These are phyloP conservation scores for Botrylloides violaceus DNA, from an alignment of 23 tunicate genomes.

Conservation along the genomic window DNA sequence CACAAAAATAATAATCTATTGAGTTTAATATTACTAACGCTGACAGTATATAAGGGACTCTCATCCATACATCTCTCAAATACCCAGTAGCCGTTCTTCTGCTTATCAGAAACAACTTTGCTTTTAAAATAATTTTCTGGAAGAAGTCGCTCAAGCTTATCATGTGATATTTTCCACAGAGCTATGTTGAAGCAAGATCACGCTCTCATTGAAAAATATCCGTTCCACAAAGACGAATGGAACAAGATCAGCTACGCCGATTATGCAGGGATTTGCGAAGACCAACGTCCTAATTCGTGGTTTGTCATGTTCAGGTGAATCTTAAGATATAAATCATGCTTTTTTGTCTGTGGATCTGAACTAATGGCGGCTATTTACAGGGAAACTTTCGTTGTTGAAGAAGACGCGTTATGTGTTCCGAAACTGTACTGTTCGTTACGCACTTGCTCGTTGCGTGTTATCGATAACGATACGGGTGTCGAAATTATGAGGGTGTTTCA, in stretches of 20 bases:
- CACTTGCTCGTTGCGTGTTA: conserved; percentile 51
- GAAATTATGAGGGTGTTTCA: conserved; percentile 71
- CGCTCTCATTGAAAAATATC: conserved; percentile 31
- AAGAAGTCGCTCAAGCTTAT: too few relatives aligned
- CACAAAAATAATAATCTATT: too few relatives aligned
- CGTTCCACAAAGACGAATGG: conserved; percentile 76
- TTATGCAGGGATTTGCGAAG: conserved; percentile 52
- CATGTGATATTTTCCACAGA: conserved; percentile 34
- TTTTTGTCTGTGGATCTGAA: neutral
- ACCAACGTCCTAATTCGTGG: conserved; percentile 66
- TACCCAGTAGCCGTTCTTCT: too few relatives aligned
- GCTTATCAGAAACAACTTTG: too few relatives aligned
- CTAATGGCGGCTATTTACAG: conserved; percentile 12
- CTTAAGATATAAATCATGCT: neutral
- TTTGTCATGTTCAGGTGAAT: conserved; percentile 78
- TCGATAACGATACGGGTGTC: conserved; percentile 75
- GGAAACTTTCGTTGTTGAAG: conserved; percentile 59
- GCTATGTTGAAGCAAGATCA: conserved; percentile 35
- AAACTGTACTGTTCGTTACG: conserved; percentile 44
- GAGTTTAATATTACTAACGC: too few relatives aligned
- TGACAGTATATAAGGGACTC: too few relatives aligned
- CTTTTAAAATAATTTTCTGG: too few relatives aligned
- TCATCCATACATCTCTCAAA: too few relatives aligned
- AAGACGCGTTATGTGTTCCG: conserved; percentile 68
- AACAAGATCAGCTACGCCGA: conserved; percentile 63